Percentiles rank a stretch among this genome's conserved stretches.
These are phyloP conservation scores for Cordilura impudica DNA, from an alignment of 2,888 invertebrate genomes.

Conservation along the genomic window DNA sequence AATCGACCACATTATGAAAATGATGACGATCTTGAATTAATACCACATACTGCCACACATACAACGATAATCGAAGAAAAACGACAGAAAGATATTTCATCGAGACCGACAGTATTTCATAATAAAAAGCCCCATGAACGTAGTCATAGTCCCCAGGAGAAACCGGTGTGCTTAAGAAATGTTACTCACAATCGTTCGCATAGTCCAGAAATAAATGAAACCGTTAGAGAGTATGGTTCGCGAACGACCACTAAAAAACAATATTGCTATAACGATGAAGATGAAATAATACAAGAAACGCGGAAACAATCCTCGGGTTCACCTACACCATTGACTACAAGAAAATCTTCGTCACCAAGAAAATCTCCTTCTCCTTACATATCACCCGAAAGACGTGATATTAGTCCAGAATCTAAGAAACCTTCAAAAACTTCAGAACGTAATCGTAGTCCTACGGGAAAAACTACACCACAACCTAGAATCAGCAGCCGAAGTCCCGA, in stretches of 20 bases:
- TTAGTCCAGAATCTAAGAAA: slow-evolving; percentile 21
- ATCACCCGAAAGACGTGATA: slow-evolving; percentile 25
- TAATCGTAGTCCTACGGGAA: slow-evolving; percentile 38
- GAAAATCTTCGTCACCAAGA: slow-evolving; percentile 32
- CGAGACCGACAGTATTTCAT: slow-evolving; percentile 77
- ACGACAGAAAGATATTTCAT: slow-evolving; percentile 79
- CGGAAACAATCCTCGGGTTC: background rate
- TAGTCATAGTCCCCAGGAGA: slow-evolving; percentile 21
- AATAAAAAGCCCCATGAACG: slow-evolving; percentile 24
- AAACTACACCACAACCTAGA: background rate
- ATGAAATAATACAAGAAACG: slow-evolving; percentile 25
- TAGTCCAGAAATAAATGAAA: slow-evolving; percentile 9
- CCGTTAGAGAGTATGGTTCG: background rate
- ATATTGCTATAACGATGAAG: slow-evolving; percentile 14
- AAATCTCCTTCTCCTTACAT: slow-evolving; percentile 20
- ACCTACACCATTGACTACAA: background rate
- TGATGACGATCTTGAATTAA: slow-evolving; percentile 57
- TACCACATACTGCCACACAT: slow-evolving; percentile 67
- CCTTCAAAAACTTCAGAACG: slow-evolving; percentile 17
- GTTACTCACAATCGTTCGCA: slow-evolving; percentile 1
- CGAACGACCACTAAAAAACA: slow-evolving; percentile 10
- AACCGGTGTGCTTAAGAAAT: background rate
- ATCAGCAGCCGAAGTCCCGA: slow-evolving; percentile 39
- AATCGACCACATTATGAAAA: slow-evolving; percentile 36
- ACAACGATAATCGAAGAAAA: slow-evolving; percentile 71